Evolutionary conservation across 2,113 vertebrate genomes (phyloP).

Genomic region (Connochaetes taurinus): DNA sequence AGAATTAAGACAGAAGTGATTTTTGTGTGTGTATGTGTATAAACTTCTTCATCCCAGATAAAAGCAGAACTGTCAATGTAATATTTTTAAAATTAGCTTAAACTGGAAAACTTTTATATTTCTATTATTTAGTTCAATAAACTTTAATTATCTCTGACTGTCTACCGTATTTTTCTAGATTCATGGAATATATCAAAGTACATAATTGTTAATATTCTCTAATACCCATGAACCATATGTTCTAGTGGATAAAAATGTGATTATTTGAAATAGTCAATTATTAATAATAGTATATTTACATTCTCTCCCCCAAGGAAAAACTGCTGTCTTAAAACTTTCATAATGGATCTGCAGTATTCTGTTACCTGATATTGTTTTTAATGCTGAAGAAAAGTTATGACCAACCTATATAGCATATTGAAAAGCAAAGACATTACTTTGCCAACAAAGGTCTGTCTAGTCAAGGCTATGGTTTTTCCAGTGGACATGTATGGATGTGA

Average conservation of each 20-base stretch:
- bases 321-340: neutral
- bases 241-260: neutral
- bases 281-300: neutral
- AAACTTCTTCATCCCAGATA: neutral
- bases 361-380: neutral
- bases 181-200: neutral
- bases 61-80: neutral
- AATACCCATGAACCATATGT: neutral
- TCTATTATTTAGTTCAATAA: neutral
- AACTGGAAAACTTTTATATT: neutral
- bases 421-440: too few species aligned
- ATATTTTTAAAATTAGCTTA: neutral
- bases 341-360: neutral
- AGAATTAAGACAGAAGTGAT: neutral
- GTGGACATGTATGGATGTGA: too few species aligned
- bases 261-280: neutral
- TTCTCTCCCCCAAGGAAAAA: neutral
- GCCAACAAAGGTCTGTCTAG: too few species aligned
- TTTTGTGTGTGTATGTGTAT: neutral
- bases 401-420: too few species aligned
- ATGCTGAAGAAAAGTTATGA: neutral
- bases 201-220: neutral
- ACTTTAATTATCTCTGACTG: neutral
- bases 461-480: too few species aligned
- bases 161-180: neutral